Percentiles rank a stretch among this genome's conserved stretches.
Conservation (phyloP, 2,888 invertebrate genomes). For the Acrocyrtus sp. region DNA sequence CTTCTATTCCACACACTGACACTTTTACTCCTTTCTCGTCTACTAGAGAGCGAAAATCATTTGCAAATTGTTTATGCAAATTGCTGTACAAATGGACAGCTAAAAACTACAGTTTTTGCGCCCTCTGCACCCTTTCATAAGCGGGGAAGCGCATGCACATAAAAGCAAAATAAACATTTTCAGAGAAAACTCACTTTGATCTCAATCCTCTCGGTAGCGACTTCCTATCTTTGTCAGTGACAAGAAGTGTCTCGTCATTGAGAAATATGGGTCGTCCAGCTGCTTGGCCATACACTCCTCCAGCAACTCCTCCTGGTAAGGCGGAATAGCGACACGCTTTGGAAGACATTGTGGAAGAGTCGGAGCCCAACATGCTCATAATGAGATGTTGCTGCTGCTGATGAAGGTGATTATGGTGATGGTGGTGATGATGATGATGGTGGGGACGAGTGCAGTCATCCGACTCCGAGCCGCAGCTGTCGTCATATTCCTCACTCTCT, state of each 20-base stretch:
- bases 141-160: too few relatives aligned
- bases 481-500: slow-evolving; percentile 65
- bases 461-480: slow-evolving; percentile 62
- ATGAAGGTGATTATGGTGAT: slow-evolving; percentile 12
- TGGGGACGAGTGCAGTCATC: slow-evolving; percentile 49
- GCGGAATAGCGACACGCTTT: slow-evolving; percentile 36
- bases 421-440: slow-evolving; percentile 30
- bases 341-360: background rate
- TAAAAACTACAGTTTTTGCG: too few relatives aligned
- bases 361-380: slow-evolving; percentile 21
- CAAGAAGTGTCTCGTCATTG: slow-evolving; percentile 58
- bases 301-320: slow-evolving; percentile 15
- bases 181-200: slow-evolving; percentile 59
- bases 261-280: slow-evolving; percentile 40
- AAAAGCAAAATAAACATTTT: too few relatives aligned
- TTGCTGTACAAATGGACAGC: too few relatives aligned
- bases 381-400: slow-evolving; percentile 34
- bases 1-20: too few relatives aligned
- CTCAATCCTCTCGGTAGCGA: slow-evolving; percentile 53
- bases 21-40: too few relatives aligned
- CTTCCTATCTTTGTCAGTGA: slow-evolving; percentile 56
- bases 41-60: too few relatives aligned
- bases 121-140: too few relatives aligned
- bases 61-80: too few relatives aligned
- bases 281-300: slow-evolving; percentile 31